A percentile compares a stretch with the other conserved stretches of the same genome.
Evolutionary conservation across 2,888 invertebrate species (phyloP).

Genomic region (Scaptomyza polygonia): DNA sequence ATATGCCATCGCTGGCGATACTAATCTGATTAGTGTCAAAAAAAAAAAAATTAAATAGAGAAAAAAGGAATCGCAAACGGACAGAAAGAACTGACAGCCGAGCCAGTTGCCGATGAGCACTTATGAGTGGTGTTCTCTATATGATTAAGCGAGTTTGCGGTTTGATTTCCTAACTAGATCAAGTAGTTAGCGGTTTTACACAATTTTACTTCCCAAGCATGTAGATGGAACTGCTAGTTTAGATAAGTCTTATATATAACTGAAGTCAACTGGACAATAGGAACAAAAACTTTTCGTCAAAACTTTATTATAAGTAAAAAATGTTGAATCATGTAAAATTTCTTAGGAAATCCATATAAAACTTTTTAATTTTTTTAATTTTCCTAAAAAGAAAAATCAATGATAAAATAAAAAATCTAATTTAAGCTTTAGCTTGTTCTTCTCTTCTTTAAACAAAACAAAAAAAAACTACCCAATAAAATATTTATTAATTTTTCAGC

Average conservation of each 20-base stretch:
- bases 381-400: too few relatives aligned
- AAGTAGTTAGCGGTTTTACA: conserved; percentile 7
- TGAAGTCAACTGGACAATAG: too few relatives aligned
- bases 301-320: too few relatives aligned
- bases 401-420: not conserved
- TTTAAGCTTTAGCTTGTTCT: not conserved
- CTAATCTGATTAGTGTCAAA: conserved; percentile 84
- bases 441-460: not conserved
- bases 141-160: conserved; percentile 14
- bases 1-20: conserved; percentile 79
- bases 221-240: not conserved
- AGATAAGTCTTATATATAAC: too few relatives aligned
- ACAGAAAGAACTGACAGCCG: conserved; percentile 51
- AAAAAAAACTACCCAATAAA: not conserved
- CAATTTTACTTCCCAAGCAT: not conserved
- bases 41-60: conserved; percentile 31
- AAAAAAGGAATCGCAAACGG: conserved; percentile 49
- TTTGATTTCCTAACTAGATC: conserved; percentile 16
- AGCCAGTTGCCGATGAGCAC: conserved; percentile 11
- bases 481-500: not conserved
- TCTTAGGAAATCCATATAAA: too few relatives aligned
- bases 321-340: too few relatives aligned
- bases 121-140: conserved; percentile 47
- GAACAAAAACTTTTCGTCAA: too few relatives aligned
- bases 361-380: too few relatives aligned